A percentile compares a stretch with the other conserved stretches of the same genome.
Evolutionary conservation across 37 sponge, comb jelly and placozoan species (phyloP).

Genomic region (Tethya wilhelma): DNA sequence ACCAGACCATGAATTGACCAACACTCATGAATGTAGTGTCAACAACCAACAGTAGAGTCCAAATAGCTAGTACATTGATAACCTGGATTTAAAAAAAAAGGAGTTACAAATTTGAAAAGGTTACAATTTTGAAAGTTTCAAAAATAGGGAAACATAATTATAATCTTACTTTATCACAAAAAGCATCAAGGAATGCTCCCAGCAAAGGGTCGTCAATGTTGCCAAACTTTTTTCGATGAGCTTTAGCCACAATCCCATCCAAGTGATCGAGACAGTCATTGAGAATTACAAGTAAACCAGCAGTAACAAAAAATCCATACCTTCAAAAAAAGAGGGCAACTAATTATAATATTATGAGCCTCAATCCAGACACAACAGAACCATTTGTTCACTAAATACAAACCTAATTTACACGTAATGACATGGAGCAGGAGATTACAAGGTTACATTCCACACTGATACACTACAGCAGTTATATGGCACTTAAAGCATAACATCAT

Average conservation of each 20-base stretch:
- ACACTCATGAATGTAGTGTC: not conserved
- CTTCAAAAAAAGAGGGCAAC: conserved; percentile 10
- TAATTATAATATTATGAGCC: not conserved
- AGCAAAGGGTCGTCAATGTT: conserved; percentile 34
- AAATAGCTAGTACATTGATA: conserved; percentile 4
- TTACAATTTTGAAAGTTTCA: not conserved
- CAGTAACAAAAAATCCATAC: not conserved
- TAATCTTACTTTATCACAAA: conserved; percentile 57
- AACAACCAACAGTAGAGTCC: conserved; percentile 13
- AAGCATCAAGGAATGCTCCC: conserved; percentile 48
- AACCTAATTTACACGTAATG: not conserved
- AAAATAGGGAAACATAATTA: too few relatives aligned
- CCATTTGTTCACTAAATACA: not conserved
- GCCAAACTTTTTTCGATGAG: conserved; percentile 23
- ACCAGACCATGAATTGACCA: conserved; percentile 7
- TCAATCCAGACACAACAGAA: too few relatives aligned
- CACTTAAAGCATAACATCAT: too few relatives aligned
- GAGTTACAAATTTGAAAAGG: not conserved
- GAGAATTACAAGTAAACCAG: conserved; percentile 14
- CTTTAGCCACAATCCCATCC: conserved; percentile 52
- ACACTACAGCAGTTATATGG: too few relatives aligned
- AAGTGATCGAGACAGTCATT: conserved; percentile 53
- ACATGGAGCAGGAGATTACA: not conserved
- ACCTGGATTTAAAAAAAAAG: conserved; percentile 6
- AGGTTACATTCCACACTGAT: not conserved